phyloP scores from a whole-genome alignment of 1,140 invertebrate species.

The Onthophagus taurus region DNA sequence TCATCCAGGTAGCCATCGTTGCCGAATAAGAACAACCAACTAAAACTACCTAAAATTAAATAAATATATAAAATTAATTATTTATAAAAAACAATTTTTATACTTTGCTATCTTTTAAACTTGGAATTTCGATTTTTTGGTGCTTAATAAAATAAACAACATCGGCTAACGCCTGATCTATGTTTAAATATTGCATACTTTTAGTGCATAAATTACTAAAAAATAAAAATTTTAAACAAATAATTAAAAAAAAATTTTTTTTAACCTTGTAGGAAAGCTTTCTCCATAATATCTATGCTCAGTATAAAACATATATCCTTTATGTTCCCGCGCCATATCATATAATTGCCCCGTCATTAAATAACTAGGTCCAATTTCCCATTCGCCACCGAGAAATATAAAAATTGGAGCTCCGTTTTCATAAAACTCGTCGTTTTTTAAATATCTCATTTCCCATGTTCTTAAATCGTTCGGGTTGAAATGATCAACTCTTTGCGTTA shows the following conservation, averaged over 20 bases:
- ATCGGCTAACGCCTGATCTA: conserved; percentile 8
- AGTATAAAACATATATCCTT: conserved; percentile 54
- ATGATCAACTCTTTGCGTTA: conserved; percentile 57
- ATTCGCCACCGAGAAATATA: conserved; percentile 61
- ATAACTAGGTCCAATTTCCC: conserved; percentile 42
- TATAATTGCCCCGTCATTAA: conserved; percentile 43
- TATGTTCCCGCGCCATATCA: conserved; percentile 45
- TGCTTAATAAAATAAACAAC: conserved; percentile 3
- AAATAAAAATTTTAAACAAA: conserved; percentile 1
- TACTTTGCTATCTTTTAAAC: conserved; percentile 8
- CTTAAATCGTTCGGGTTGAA: conserved; percentile 54
- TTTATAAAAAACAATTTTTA: background rate
- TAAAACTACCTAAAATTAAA: conserved; percentile 44
- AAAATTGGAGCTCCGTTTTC: conserved; percentile 49
- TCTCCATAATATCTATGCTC: conserved; percentile 78
- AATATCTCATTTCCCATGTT: conserved; percentile 51
- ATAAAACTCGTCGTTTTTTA: conserved; percentile 15
- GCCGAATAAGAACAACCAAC: conserved; percentile 76
- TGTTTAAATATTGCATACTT: conserved; percentile 40
- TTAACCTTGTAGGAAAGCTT: conserved; percentile 57
- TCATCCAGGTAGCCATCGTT: conserved; percentile 67
- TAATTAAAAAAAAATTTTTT: no score
- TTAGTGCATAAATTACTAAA: conserved; percentile 35
- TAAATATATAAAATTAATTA: background rate
- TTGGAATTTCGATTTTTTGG: background rate